Percentiles rank a stretch among this genome's conserved stretches.
These are phyloP conservation scores for Schizotus pectinicornis DNA, from an alignment of 2,888 invertebrate species.

Conservation along the genomic window DNA sequence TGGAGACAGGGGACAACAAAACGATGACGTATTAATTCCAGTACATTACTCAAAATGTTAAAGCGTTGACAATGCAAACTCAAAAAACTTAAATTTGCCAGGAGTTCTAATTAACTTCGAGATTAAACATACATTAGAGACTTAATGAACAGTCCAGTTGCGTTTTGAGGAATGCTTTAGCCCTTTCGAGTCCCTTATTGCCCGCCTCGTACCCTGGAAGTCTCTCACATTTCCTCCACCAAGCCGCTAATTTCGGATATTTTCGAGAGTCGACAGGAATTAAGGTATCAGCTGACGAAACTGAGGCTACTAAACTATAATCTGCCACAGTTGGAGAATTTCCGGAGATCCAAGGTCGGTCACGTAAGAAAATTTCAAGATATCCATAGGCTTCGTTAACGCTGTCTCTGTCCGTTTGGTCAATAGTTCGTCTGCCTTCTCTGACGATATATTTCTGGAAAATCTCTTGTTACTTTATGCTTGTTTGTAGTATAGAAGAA, in stretches of 20 bases:
- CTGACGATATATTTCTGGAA: background rate
- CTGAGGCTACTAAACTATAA: slow-evolving; percentile 11
- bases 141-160: too few species aligned
- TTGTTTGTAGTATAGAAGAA: background rate
- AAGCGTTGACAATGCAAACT: too few species aligned
- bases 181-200: slow-evolving; percentile 2
- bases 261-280: slow-evolving; percentile 16
- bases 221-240: slow-evolving; percentile 17
- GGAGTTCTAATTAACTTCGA: too few species aligned
- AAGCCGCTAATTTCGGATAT: slow-evolving; percentile 19
- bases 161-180: background rate
- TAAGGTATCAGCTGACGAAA: slow-evolving; percentile 1
- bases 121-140: too few species aligned
- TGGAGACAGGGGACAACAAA: too few species aligned
- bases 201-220: slow-evolving; percentile 3
- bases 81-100: too few species aligned
- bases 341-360: slow-evolving; percentile 45
- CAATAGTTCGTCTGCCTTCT: background rate
- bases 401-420: slow-evolving; percentile 47
- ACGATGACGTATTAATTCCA: too few species aligned
- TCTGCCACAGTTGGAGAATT: slow-evolving; percentile 18
- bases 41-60: too few species aligned
- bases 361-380: slow-evolving; percentile 60
- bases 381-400: slow-evolving; percentile 59
- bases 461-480: background rate